phyloP scores from a whole-genome alignment of 2,797 vertebrate species.

The Siniperca undulata region DNA sequence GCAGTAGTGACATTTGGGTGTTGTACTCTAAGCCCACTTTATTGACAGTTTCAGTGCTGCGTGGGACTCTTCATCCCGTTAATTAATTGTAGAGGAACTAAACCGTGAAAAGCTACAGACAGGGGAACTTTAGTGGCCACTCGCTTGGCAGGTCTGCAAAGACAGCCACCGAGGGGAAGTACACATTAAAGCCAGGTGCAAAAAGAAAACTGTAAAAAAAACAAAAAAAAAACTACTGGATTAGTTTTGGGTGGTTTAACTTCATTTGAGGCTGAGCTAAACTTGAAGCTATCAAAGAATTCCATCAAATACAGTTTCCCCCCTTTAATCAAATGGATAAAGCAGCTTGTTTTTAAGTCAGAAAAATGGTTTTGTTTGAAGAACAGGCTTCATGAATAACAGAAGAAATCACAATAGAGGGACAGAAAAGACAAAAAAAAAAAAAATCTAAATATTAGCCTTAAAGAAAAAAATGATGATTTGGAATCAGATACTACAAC shows the following conservation, averaged over 20 bases:
- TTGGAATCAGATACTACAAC: slow-evolving; percentile 94
- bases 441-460: slow-evolving; percentile 51
- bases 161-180: slow-evolving; percentile 22
- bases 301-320: slow-evolving; percentile 56
- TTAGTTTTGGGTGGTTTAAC: slow-evolving; percentile 47
- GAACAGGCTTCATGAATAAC: slow-evolving; percentile 69
- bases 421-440: slow-evolving; percentile 38
- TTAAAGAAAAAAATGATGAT: slow-evolving; percentile 83
- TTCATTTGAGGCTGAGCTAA: slow-evolving; percentile 40
- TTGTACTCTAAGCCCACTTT: no score
- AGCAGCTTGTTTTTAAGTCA: slow-evolving; percentile 51
- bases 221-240: neutral
- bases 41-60: slow-evolving; percentile 30
- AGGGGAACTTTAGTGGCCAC: slow-evolving; percentile 39
- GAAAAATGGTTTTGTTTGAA: slow-evolving; percentile 66
- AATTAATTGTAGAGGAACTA: slow-evolving; percentile 68
- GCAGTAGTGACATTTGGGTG: no score
- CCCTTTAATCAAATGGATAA: slow-evolving; percentile 58
- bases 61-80: slow-evolving; percentile 66
- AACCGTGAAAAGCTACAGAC: slow-evolving; percentile 63
- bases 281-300: slow-evolving; percentile 61
- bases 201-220: neutral
- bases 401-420: slow-evolving; percentile 49
- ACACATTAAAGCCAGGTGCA: slow-evolving; percentile 35
- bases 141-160: slow-evolving; percentile 43